These are phyloP conservation scores for Drosophila tripunctata DNA, from an alignment of 2,888 invertebrate genomes.

Conservation along the genomic window DNA sequence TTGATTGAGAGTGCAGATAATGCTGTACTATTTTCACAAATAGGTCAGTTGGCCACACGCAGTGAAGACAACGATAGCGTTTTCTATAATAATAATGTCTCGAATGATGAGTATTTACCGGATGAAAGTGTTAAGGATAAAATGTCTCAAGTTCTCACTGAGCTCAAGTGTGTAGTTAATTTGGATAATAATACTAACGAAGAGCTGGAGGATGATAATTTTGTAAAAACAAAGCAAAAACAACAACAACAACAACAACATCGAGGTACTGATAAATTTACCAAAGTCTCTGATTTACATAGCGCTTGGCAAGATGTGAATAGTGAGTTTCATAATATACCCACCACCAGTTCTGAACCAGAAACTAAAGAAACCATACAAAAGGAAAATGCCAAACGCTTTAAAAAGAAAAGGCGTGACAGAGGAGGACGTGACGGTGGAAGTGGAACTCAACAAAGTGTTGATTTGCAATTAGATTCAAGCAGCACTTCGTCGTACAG, in stretches of 20 bases:
- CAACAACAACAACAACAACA: background rate
- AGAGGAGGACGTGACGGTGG: slow-evolving; percentile 8
- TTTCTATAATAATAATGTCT: background rate
- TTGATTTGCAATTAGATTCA: slow-evolving; percentile 54
- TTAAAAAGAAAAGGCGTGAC: slow-evolving; percentile 59
- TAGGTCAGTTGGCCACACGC: slow-evolving; percentile 86
- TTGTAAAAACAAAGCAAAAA: background rate
- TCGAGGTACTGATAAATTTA: slow-evolving; percentile 54
- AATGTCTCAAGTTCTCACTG: slow-evolving; percentile 92
- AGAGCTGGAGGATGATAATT: background rate
- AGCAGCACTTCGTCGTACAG: slow-evolving; percentile 85
- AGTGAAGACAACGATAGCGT: slow-evolving; percentile 84
- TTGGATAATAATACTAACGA: slow-evolving; percentile 36
- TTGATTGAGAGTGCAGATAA: slow-evolving; percentile 28
- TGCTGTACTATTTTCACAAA: slow-evolving; percentile 76
- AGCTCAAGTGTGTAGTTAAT: slow-evolving; percentile 89
- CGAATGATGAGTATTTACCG: slow-evolving; percentile 85
- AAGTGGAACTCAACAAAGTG: no score
- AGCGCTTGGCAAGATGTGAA: slow-evolving; percentile 82
- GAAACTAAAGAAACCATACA: slow-evolving; percentile 7
- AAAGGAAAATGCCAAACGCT: slow-evolving; percentile 46
- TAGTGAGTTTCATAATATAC: slow-evolving; percentile 49
- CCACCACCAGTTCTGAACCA: slow-evolving; percentile 24
- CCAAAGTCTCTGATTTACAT: slow-evolving; percentile 81
- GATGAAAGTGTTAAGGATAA: slow-evolving; percentile 90